Conservation (phyloP, 1,140 invertebrate genomes). For the Macrocentrus cingulum region DNA sequence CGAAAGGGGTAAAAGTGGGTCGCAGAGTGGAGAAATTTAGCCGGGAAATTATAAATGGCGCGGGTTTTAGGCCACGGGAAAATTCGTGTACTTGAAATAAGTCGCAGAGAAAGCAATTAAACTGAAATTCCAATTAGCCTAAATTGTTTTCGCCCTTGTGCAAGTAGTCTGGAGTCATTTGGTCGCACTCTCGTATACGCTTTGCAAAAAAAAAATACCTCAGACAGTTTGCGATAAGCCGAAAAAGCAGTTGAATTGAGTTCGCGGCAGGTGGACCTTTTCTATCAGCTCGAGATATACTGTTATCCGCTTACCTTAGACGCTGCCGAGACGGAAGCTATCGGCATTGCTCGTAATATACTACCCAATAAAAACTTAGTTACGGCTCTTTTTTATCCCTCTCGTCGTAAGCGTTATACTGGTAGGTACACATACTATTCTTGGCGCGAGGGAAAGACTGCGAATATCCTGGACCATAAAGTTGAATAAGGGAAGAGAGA, state of each 20-base stretch:
- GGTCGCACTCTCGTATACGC: not conserved
- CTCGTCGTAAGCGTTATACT: constrained; percentile 20
- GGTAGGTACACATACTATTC: not conserved
- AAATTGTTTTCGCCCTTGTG: constrained; percentile 51
- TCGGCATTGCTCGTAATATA: constrained; percentile 50
- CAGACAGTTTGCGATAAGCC: too few relatives aligned
- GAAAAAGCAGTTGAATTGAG: too few relatives aligned
- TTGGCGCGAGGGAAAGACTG: not conserved
- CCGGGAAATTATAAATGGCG: constrained; percentile 55
- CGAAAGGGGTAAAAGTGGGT: constrained; percentile 32
- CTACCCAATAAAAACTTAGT: constrained; percentile 57
- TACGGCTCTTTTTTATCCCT: constrained; percentile 36
- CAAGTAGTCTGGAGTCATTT: not conserved
- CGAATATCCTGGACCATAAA: constrained; percentile 23
- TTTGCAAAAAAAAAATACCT: not conserved
- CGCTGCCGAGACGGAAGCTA: constrained; percentile 53
- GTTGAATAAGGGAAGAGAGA: constrained; percentile 26
- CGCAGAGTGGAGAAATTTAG: too few relatives aligned
- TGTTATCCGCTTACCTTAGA: constrained; percentile 55
- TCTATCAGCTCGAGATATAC: constrained; percentile 48
- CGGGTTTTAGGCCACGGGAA: too few relatives aligned
- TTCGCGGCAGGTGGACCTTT: constrained; percentile 39
- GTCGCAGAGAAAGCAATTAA: constrained; percentile 48
- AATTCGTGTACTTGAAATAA: too few relatives aligned
- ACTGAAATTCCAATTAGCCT: constrained; percentile 55